Conservation (phyloP, 2,113 vertebrate genomes). For the Synodontis membranacea region DNA sequence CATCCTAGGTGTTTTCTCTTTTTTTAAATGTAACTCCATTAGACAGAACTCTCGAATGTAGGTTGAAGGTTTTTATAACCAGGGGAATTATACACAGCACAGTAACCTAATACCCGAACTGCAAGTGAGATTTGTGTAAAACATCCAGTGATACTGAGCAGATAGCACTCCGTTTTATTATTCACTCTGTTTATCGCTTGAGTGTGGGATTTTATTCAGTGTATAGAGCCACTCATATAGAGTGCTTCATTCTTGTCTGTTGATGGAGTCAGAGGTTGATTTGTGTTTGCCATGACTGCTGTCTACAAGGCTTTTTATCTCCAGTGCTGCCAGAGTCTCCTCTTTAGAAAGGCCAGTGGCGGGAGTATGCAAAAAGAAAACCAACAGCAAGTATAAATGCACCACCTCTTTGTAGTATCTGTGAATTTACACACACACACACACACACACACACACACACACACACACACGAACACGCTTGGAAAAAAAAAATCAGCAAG, state of each 20-base stretch:
- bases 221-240: constrained; percentile 25
- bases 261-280: constrained; percentile 42
- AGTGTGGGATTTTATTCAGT: constrained; percentile 29
- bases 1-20: background rate
- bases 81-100: background rate
- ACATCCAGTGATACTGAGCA: constrained; percentile 33
- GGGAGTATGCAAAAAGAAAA: constrained; percentile 28
- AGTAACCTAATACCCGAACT: constrained; percentile 13
- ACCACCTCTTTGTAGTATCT: constrained; percentile 20
- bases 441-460: constrained; percentile 30
- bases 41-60: constrained; percentile 12
- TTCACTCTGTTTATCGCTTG: constrained; percentile 35
- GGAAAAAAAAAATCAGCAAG: constrained; percentile 39
- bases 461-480: constrained; percentile 16
- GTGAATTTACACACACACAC: constrained; percentile 18
- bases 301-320: constrained; percentile 40
- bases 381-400: constrained; percentile 15
- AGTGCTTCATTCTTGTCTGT: constrained; percentile 34
- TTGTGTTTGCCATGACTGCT: constrained; percentile 41
- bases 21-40: constrained; percentile 21
- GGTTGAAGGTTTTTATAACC: constrained; percentile 32
- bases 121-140: constrained; percentile 16
- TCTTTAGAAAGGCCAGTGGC: constrained; percentile 24
- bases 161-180: constrained; percentile 35
- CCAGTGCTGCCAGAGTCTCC: constrained; percentile 11